These are phyloP conservation scores for Vireo altiloquus DNA, from an alignment of 2,113 vertebrate genomes.

Conservation along the genomic window DNA sequence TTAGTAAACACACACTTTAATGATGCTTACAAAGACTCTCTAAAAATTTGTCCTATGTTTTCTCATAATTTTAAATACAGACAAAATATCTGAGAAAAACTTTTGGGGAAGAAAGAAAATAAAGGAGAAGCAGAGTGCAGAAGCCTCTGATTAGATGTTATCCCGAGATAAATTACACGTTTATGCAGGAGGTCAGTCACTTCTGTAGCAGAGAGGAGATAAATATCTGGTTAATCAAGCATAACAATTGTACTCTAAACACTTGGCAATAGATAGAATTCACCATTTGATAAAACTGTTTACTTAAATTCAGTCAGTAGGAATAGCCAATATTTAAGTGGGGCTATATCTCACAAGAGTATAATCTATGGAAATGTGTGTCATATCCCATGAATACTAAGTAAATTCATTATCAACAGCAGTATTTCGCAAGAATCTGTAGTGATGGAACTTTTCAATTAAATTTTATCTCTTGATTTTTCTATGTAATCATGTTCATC, in stretches of 20 bases:
- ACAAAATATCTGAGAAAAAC: background rate
- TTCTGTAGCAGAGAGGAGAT: background rate
- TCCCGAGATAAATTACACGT: background rate
- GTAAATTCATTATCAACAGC: background rate
- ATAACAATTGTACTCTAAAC: background rate
- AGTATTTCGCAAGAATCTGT: background rate
- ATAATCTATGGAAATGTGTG: conserved; percentile 22
- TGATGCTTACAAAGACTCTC: background rate
- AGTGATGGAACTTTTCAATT: background rate
- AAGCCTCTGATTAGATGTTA: background rate
- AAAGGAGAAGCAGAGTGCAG: background rate
- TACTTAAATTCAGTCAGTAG: background rate
- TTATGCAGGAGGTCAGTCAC: conserved; percentile 1
- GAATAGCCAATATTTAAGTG: conserved; percentile 4
- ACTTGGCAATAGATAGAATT: background rate
- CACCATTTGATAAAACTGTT: conserved; percentile 16
- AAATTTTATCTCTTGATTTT: conserved; percentile 22
- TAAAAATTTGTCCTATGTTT: background rate
- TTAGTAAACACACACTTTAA: background rate
- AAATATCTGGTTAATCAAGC: background rate
- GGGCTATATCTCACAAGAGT: background rate
- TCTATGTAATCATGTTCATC: background rate
- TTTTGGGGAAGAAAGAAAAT: background rate
- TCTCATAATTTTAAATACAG: background rate
- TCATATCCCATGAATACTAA: conserved; percentile 1